A percentile compares a stretch with the other conserved stretches of the same genome.
Conservation (phyloP, 2,797 vertebrate species). For the Myotis daubentonii region DNA sequence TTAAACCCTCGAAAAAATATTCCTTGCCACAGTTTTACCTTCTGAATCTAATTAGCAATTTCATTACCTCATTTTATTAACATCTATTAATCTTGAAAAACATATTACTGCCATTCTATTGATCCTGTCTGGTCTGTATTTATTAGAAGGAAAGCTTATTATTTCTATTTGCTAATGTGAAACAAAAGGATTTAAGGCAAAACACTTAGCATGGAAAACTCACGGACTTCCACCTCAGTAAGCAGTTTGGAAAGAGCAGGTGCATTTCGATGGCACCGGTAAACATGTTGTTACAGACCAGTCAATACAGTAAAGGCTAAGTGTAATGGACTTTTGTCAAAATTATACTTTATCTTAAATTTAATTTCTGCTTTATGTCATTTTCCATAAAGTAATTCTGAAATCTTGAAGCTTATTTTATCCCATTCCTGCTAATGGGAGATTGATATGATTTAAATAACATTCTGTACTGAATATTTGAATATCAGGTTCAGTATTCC, state of each 20-base stretch:
- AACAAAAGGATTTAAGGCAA: conserved; percentile 80
- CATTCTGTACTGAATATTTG: conserved; percentile 56
- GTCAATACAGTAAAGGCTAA: conserved; percentile 81
- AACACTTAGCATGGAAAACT: conserved; percentile 82
- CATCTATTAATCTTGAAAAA: conserved; percentile 79
- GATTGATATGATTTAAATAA: conserved; percentile 64
- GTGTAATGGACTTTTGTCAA: conserved; percentile 80
- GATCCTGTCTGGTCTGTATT: conserved; percentile 80
- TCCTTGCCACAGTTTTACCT: conserved; percentile 67
- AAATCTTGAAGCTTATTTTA: conserved; percentile 65
- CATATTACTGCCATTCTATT: conserved; percentile 76
- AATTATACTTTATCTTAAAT: conserved; percentile 79
- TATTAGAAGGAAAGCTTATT: conserved; percentile 75
- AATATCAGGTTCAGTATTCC: conserved; percentile 49
- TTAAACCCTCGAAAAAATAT: conserved; percentile 60
- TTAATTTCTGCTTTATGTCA: conserved; percentile 82
- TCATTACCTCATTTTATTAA: conserved; percentile 79
- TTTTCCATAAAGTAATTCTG: conserved; percentile 76
- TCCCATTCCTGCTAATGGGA: conserved; percentile 70
- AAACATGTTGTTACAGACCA: conserved; percentile 74
- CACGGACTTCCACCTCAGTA: conserved; percentile 81
- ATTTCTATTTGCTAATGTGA: conserved; percentile 77
- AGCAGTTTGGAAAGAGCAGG: conserved; percentile 80
- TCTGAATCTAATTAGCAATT: conserved; percentile 78
- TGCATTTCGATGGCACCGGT: conserved; percentile 72